Percentiles rank a stretch among this genome's conserved stretches.
Conservation (phyloP, 2,797 vertebrate species). For the Gymnocypris eckloni region DNA sequence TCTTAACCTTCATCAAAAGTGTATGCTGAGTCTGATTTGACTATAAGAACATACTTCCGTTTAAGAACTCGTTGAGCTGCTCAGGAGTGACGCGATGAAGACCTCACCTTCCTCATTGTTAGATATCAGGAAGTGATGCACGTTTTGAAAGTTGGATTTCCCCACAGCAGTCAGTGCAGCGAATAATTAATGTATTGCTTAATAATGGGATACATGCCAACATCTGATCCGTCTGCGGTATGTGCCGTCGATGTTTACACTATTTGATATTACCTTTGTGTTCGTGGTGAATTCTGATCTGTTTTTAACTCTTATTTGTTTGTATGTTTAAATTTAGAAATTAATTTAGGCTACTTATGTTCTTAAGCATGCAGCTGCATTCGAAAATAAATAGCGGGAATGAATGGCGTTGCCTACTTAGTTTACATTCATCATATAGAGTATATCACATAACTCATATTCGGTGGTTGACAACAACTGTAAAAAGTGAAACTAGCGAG, state of each 20-base stretch:
- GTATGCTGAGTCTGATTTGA: background rate
- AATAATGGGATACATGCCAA: background rate
- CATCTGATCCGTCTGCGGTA: background rate
- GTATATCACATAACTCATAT: background rate
- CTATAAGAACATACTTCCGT: conserved; percentile 23
- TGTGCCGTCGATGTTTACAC: background rate
- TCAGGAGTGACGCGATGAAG: background rate
- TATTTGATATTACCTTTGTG: background rate
- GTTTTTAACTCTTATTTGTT: background rate
- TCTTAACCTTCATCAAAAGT: background rate
- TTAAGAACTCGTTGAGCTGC: conserved; percentile 8
- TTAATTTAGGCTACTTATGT: too few species aligned
- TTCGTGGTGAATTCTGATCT: background rate
- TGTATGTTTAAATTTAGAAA: background rate
- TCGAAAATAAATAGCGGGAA: background rate
- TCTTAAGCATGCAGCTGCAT: too few species aligned
- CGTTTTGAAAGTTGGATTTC: conserved; percentile 38
- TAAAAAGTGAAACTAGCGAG: conserved; percentile 4
- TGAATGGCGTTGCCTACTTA: background rate
- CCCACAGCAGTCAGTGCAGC: conserved; percentile 9
- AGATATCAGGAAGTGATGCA: conserved; percentile 57
- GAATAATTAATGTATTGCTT: background rate
- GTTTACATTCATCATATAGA: too few species aligned
- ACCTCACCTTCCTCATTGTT: conserved; percentile 37
- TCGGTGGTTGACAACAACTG: background rate